These are phyloP conservation scores for Pteromalus puparum DNA, from an alignment of 1,140 invertebrate species.

Conservation along the genomic window DNA sequence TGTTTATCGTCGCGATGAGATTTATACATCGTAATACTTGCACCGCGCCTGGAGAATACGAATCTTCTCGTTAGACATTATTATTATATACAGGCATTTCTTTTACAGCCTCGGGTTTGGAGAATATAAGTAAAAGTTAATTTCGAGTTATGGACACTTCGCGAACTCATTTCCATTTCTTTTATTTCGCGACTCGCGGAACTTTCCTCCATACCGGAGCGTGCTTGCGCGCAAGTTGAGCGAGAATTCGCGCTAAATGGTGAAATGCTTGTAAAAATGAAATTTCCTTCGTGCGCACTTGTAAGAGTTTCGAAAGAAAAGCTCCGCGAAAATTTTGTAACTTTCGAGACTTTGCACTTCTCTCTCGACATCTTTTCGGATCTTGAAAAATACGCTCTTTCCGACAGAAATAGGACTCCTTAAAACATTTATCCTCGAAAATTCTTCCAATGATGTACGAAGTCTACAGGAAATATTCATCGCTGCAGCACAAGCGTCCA, in stretches of 20 bases:
- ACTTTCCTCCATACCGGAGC: too few species aligned
- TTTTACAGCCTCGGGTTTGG: too few species aligned
- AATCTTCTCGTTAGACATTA: not conserved
- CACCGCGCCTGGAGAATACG: too few species aligned
- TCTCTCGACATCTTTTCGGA: too few species aligned
- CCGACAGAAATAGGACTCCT: too few species aligned
- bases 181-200: not conserved
- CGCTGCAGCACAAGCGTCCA: not conserved
- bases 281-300: not conserved
- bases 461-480: not conserved
- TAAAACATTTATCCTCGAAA: not conserved
- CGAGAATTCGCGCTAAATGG: not conserved
- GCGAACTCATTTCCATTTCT: not conserved
- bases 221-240: not conserved
- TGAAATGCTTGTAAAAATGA: not conserved
- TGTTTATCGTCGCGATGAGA: not conserved
- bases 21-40: not conserved
- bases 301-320: not conserved
- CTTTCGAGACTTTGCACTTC: not conserved
- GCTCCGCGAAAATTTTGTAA: not conserved
- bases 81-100: not conserved
- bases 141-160: not conserved
- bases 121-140: not conserved
- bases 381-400: too few species aligned
- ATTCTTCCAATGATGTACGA: not conserved